These are phyloP conservation scores for Pterostichus madidus DNA, from an alignment of 2,888 invertebrate species.

Conservation along the genomic window DNA sequence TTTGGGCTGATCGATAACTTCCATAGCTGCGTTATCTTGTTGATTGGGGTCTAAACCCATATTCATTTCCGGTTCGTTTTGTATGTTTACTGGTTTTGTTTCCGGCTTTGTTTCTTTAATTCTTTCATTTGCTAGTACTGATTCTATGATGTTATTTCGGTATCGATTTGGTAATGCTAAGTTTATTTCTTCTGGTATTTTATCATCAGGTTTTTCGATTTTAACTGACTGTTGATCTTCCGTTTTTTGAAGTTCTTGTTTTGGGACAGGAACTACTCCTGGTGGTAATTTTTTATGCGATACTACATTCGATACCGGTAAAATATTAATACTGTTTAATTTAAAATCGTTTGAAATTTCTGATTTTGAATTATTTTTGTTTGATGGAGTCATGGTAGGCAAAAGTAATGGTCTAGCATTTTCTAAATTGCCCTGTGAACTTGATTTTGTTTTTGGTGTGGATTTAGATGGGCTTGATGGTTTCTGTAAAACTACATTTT, in stretches of 20 bases:
- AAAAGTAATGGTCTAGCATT: constrained; percentile 72
- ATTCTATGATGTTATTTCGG: constrained; percentile 66
- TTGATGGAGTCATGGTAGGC: constrained; percentile 73
- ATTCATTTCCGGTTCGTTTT: constrained; percentile 63
- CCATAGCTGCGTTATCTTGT: constrained; percentile 74
- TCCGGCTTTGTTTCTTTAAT: constrained; percentile 63
- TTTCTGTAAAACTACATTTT: constrained; percentile 59
- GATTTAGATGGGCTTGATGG: constrained; percentile 61
- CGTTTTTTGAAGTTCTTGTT: constrained; percentile 65
- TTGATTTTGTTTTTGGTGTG: constrained; percentile 62
- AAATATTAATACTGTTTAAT: constrained; percentile 72
- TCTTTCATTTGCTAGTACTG: constrained; percentile 59
- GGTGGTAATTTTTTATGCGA: constrained; percentile 70
- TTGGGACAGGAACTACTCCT: constrained; percentile 75
- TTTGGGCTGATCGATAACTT: constrained; percentile 73
- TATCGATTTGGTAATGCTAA: constrained; percentile 68
- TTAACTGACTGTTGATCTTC: constrained; percentile 69
- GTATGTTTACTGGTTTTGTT: constrained; percentile 44
- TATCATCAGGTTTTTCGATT: constrained; percentile 69
- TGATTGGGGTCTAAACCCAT: constrained; percentile 68
- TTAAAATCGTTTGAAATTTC: constrained; percentile 63
- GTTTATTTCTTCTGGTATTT: constrained; percentile 72
- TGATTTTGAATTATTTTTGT: constrained; percentile 69
- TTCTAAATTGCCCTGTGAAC: constrained; percentile 44
- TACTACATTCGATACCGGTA: constrained; percentile 71